Conservation (phyloP, 2,888 invertebrate species). For the Cantharis rufa region DNA sequence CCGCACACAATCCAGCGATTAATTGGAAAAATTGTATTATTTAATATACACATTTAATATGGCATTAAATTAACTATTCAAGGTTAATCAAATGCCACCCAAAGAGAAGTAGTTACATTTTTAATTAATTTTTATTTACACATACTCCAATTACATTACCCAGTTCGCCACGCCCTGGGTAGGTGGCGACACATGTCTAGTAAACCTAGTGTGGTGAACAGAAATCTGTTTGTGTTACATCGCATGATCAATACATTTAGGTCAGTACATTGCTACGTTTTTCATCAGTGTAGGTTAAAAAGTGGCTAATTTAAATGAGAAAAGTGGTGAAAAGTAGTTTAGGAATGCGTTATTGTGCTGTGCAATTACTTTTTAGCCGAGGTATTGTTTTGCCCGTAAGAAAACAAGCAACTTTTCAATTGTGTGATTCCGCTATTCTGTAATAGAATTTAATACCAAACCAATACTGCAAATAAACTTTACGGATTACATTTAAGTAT, state of each 20-base stretch:
- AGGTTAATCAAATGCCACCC: neutral
- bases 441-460: neutral
- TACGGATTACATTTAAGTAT: neutral
- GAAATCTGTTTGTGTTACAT: slow-evolving; percentile 24
- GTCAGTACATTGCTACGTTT: slow-evolving; percentile 38
- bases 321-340: neutral
- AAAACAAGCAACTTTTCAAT: neutral
- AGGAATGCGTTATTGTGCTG: neutral
- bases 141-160: neutral
- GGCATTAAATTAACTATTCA: neutral
- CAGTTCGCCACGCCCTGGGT: neutral
- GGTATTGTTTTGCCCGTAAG: neutral
- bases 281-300: neutral
- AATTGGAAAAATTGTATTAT: neutral
- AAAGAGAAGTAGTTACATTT: neutral
- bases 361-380: neutral
- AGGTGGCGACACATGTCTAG: slow-evolving; percentile 8
- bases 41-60: neutral
- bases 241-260: slow-evolving; percentile 43
- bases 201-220: neutral
- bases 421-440: neutral
- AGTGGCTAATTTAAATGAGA: neutral
- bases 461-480: neutral
- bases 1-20: neutral
- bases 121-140: neutral